Evolutionary conservation across 2,888 invertebrate species (phyloP).

Genomic region (Notodonta ziczac): DNA sequence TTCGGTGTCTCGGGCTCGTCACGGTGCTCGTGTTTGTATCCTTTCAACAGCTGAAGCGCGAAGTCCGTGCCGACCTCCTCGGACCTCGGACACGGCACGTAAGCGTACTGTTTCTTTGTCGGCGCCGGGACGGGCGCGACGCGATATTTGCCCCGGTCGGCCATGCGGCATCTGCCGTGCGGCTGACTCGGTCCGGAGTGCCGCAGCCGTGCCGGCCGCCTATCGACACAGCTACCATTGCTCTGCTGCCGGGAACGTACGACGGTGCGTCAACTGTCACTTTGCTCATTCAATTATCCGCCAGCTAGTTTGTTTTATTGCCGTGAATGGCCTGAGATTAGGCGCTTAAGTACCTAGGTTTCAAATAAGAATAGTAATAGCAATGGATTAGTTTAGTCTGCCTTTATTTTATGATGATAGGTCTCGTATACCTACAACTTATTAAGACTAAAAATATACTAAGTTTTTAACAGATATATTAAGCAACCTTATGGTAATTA

Average conservation of each 20-base stretch:
- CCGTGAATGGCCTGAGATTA: not conserved
- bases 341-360: not conserved
- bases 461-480: too few relatives aligned
- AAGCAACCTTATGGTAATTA: too few relatives aligned
- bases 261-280: constrained; percentile 37
- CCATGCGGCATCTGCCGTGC: constrained; percentile 80
- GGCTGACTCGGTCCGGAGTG: constrained; percentile 43
- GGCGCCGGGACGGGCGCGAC: constrained; percentile 80
- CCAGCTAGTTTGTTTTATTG: not conserved
- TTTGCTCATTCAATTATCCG: constrained; percentile 28
- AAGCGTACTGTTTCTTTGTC: constrained; percentile 80
- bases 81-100: constrained; percentile 79
- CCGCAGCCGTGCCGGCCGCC: constrained; percentile 52
- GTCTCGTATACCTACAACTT: too few relatives aligned
- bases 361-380: not conserved
- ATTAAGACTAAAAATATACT: too few relatives aligned
- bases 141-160: constrained; percentile 79
- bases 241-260: constrained; percentile 38
- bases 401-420: too few relatives aligned
- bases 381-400: not conserved
- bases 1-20: constrained; percentile 60
- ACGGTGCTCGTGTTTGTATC: constrained; percentile 42
- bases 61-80: constrained; percentile 81
- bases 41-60: constrained; percentile 65
- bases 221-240: constrained; percentile 53